Evolutionary conservation across 2,888 invertebrate species (phyloP).

Genomic region (Patella pellucida): DNA sequence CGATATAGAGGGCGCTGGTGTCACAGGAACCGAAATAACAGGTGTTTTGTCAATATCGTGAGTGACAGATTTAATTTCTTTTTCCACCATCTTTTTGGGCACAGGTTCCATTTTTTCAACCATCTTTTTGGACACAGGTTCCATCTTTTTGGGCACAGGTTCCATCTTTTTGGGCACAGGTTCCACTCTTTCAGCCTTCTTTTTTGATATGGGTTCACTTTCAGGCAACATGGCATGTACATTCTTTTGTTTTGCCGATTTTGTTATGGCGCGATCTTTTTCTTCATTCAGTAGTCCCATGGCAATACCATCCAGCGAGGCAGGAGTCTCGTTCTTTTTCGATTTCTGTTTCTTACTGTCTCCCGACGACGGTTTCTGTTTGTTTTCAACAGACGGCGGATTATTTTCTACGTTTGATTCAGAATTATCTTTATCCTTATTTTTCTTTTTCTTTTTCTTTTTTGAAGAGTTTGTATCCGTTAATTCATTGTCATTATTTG

Average conservation of each 20-base stretch:
- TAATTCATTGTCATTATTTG: conserved; percentile 26
- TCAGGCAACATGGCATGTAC: background rate
- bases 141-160: background rate
- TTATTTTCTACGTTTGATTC: conserved; percentile 23
- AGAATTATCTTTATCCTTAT: conserved; percentile 30
- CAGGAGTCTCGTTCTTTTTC: conserved; percentile 26
- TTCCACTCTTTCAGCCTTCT: too few species aligned
- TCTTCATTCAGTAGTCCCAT: conserved; percentile 17
- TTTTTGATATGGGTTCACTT: too few species aligned
- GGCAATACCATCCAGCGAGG: conserved; percentile 22
- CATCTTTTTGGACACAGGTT: too few species aligned
- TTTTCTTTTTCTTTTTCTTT: conserved; percentile 64
- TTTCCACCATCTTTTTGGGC: background rate
- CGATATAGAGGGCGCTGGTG: conserved; percentile 18
- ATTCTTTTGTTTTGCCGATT: background rate
- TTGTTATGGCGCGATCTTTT: background rate
- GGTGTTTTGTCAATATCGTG: background rate
- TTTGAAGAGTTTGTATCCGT: conserved; percentile 48
- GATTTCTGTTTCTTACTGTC: conserved; percentile 27
- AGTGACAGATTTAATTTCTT: background rate
- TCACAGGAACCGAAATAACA: background rate
- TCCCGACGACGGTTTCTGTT: conserved; percentile 2
- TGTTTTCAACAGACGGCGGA: background rate
- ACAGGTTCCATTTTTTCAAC: too few species aligned
- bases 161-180: background rate